A percentile compares a stretch with the other conserved stretches of the same genome.
Conservation (phyloP, 1,140 invertebrate species). For the Holcopasites calliopsidis region DNA sequence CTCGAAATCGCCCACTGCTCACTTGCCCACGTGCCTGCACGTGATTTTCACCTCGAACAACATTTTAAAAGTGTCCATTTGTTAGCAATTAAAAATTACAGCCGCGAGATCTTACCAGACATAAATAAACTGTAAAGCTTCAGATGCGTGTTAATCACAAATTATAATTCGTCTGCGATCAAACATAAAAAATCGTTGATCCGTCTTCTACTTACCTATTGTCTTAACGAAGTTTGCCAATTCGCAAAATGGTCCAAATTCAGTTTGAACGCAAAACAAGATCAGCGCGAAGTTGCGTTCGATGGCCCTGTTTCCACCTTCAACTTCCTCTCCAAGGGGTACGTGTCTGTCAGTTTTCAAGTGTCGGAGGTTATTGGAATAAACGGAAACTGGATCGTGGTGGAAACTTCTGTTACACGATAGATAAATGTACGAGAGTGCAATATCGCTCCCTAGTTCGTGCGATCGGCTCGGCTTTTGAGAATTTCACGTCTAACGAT, state of each 20-base stretch:
- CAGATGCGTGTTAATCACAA: too few relatives aligned
- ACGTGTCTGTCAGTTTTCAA: neutral
- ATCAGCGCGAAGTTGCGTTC: neutral
- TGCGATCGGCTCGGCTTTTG: neutral
- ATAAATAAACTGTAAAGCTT: too few relatives aligned
- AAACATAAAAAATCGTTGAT: too few relatives aligned
- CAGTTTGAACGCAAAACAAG: too few relatives aligned
- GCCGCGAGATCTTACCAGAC: too few relatives aligned
- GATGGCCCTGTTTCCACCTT: neutral
- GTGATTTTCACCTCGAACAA: too few relatives aligned
- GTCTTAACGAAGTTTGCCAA: neutral
- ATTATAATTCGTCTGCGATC: too few relatives aligned
- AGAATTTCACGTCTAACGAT: neutral
- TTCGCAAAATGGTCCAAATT: too few relatives aligned
- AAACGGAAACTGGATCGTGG: conserved; percentile 17
- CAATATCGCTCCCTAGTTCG: neutral
- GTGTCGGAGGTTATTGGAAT: neutral
- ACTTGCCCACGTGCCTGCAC: too few relatives aligned
- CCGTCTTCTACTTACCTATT: neutral
- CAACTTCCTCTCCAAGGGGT: neutral
- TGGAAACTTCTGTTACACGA: conserved; percentile 1
- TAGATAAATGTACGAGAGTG: neutral
- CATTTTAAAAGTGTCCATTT: too few relatives aligned
- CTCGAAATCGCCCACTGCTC: too few relatives aligned
- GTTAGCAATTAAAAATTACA: too few relatives aligned